Evolutionary conservation across 2,797 vertebrate genomes (phyloP).

Genomic region (Smutsia gigantea): DNA sequence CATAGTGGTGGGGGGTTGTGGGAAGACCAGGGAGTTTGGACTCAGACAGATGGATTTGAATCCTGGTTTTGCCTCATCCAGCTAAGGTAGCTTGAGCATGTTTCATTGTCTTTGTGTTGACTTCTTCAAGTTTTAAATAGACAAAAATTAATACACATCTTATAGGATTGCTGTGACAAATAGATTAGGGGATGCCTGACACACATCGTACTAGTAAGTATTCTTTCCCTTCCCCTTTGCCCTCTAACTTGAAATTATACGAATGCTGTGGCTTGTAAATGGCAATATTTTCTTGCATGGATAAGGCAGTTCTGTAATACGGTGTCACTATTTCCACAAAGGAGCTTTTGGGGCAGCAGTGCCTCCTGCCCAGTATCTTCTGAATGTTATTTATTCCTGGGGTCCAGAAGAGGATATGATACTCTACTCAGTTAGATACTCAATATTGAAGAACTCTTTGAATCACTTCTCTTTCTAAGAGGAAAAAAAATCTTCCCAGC

Average conservation of each 20-base stretch:
- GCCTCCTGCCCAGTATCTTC: background rate
- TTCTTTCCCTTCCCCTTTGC: background rate
- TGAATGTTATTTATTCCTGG: background rate
- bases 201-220: background rate
- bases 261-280: background rate
- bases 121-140: background rate
- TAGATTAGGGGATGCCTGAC: background rate
- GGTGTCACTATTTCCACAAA: background rate
- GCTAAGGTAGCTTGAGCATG: background rate
- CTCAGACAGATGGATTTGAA: conserved; percentile 10
- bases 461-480: background rate
- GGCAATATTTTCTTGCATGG: background rate
- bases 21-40: background rate
- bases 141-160: background rate
- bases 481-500: background rate
- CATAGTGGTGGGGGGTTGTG: accelerated
- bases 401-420: background rate
- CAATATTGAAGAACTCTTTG: conserved; percentile 16
- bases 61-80: background rate
- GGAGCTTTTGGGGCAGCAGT: background rate
- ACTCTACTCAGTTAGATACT: background rate
- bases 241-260: background rate
- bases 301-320: background rate
- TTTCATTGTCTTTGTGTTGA: background rate
- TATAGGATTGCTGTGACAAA: background rate